phyloP scores from a whole-genome alignment of 2,888 invertebrate species.

The Rapana venosa region DNA sequence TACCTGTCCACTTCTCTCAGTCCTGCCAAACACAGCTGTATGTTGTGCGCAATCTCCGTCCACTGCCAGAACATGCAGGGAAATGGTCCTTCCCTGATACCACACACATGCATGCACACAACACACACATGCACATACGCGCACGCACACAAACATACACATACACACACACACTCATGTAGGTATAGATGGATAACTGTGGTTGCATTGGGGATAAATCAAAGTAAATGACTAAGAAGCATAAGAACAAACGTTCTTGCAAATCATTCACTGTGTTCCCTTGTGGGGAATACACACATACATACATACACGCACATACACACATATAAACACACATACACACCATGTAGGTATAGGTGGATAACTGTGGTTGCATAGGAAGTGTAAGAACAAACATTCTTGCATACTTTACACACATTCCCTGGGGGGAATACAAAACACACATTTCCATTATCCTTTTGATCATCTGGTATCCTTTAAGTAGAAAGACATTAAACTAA shows the following conservation, averaged over 20 bases:
- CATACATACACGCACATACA: not conserved
- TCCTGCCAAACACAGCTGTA: conserved; percentile 76
- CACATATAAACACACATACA: not conserved
- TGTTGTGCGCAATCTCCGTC: conserved; percentile 73
- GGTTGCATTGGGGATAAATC: not conserved
- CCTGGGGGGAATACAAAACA: no score
- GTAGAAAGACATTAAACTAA: no score
- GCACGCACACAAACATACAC: not conserved
- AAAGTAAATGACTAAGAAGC: not conserved
- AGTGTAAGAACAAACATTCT: no score
- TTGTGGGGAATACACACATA: not conserved
- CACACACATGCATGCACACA: conserved; percentile 7
- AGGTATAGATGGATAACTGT: not conserved
- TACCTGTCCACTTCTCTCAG: conserved; percentile 77
- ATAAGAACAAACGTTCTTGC: not conserved
- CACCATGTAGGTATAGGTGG: no score
- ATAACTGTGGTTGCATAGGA: no score
- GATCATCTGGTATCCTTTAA: no score
- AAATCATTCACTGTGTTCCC: no score
- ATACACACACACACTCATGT: conserved; percentile 2
- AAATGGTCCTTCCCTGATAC: conserved; percentile 72
- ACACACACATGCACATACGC: conserved; percentile 15
- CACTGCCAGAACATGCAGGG: conserved; percentile 74
- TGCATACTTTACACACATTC: no score
- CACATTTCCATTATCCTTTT: no score